Conservation (phyloP, 2,797 vertebrate genomes). For the Poeciliopsis gracilis region DNA sequence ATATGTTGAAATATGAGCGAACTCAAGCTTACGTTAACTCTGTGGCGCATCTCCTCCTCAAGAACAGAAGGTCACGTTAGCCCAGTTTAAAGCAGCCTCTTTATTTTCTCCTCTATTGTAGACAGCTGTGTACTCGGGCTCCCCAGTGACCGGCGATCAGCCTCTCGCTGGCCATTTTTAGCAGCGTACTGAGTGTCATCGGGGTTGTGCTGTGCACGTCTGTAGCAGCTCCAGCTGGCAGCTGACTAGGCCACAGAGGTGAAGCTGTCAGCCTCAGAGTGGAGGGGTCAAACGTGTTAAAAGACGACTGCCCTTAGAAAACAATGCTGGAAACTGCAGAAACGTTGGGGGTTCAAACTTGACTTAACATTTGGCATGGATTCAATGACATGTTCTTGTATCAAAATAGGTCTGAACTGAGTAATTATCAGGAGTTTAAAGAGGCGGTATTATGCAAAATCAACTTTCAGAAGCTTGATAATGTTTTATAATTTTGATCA, state of each 20-base stretch:
- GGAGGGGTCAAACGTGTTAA: constrained; percentile 51
- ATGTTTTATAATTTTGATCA: not conserved
- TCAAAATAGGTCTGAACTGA: not conserved
- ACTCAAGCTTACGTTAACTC: constrained; percentile 38
- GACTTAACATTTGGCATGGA: not conserved
- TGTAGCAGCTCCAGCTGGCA: constrained; percentile 68
- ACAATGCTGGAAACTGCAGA: not conserved
- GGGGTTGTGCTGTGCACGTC: constrained; percentile 41
- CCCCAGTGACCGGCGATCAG: constrained; percentile 65
- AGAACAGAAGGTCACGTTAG: constrained; percentile 68
- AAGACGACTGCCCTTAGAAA: constrained; percentile 10
- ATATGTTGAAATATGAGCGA: constrained; percentile 11
- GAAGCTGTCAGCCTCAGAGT: constrained; percentile 44
- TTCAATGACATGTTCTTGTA: not conserved
- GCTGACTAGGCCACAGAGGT: constrained; percentile 59
- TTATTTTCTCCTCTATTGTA: constrained; percentile 59
- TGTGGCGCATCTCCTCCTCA: constrained; percentile 9
- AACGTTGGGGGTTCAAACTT: not conserved
- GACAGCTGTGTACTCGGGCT: constrained; percentile 67
- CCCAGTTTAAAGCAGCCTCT: constrained; percentile 62
- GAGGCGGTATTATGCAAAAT: not conserved
- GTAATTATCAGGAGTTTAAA: not conserved
- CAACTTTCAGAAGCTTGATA: not conserved
- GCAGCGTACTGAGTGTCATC: constrained; percentile 59
- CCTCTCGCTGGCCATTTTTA: constrained; percentile 72